Conservation (phyloP, 2,888 invertebrate species). For the Acronicta alni region DNA sequence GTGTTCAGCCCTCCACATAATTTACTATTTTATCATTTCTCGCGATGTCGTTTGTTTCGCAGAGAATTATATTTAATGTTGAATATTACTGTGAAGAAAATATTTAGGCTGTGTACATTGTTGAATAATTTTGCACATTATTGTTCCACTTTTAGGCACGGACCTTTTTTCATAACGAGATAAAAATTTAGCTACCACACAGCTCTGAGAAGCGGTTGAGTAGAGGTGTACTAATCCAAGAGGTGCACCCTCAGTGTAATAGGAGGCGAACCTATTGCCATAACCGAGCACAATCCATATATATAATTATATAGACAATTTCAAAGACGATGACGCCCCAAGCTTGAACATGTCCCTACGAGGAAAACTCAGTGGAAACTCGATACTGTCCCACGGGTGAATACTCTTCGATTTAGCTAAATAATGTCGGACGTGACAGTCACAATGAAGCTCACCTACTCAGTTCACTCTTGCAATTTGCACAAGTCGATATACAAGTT, state of each 20-base stretch:
- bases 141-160: neutral
- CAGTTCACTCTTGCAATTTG: neutral
- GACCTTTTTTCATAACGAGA: neutral
- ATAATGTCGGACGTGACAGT: neutral
- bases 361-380: neutral
- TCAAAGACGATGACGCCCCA: neutral
- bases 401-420: neutral
- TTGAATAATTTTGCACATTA: neutral
- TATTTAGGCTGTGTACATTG: constrained; percentile 9
- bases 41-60: constrained; percentile 66
- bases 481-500: neutral
- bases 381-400: neutral
- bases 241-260: too few species aligned
- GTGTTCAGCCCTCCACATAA: constrained; percentile 73
- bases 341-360: neutral
- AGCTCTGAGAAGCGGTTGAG: too few species aligned
- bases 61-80: constrained; percentile 49
- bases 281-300: too few species aligned
- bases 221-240: too few species aligned
- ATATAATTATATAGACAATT: too few species aligned
- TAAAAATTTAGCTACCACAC: too few species aligned
- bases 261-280: too few species aligned
- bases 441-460: neutral
- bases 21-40: constrained; percentile 78
- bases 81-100: constrained; percentile 22